A percentile compares a stretch with the other conserved stretches of the same genome.
These are phyloP conservation scores for Phalacrocorax aristotelis DNA, from an alignment of 2,113 vertebrate genomes.

Conservation along the genomic window DNA sequence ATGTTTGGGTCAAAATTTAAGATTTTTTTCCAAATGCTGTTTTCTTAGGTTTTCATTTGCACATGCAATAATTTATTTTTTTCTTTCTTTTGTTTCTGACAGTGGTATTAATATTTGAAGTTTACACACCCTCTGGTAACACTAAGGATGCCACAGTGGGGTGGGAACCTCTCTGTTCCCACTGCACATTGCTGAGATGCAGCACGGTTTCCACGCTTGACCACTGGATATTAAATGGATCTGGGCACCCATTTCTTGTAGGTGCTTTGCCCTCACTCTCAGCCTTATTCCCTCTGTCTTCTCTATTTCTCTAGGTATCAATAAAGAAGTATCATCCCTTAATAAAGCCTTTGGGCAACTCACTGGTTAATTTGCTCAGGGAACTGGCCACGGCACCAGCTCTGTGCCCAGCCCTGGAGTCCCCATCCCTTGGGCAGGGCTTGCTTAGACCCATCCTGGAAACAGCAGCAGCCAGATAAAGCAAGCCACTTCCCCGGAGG, in stretches of 20 bases:
- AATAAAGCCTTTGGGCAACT: not conserved
- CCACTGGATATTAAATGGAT: not conserved
- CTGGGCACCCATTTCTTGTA: accelerated
- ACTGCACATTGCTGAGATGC: too few species aligned
- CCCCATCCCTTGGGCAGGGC: not conserved
- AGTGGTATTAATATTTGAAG: not conserved
- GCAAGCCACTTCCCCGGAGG: not conserved
- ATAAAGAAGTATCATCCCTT: not conserved
- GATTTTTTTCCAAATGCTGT: accelerated
- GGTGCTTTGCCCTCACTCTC: not conserved
- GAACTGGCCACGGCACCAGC: not conserved
- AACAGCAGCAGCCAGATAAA: not conserved
- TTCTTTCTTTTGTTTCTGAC: not conserved
- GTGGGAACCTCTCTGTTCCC: not conserved
- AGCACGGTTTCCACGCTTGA: not conserved
- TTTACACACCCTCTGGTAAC: not conserved
- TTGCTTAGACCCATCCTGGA: not conserved
- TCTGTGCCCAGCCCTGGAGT: not conserved
- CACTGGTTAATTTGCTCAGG: not conserved
- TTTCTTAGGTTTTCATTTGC: not conserved
- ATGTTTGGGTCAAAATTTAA: not conserved
- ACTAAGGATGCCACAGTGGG: not conserved
- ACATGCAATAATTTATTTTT: accelerated
- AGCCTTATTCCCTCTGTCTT: not conserved
- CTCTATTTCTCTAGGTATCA: not conserved